Conservation (phyloP, 2,888 invertebrate genomes). For the Tyria jacobaeae region DNA sequence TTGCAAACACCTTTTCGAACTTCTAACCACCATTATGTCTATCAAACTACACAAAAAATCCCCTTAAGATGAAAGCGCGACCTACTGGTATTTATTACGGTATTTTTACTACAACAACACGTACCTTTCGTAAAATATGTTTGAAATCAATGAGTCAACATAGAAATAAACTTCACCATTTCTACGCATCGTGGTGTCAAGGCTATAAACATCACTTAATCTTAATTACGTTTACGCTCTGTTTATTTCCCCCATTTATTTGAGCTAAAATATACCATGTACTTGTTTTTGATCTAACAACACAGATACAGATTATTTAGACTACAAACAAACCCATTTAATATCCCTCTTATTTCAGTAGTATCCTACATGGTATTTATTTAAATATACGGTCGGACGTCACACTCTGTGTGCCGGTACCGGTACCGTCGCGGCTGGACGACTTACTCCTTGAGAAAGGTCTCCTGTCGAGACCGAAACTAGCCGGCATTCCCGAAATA, state of each 20-base stretch:
- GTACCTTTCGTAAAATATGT: neutral
- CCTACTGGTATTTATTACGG: neutral
- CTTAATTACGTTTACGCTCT: slow-evolving; percentile 59
- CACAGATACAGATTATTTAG: too few species aligned
- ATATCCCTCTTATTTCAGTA: too few species aligned
- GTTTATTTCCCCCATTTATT: slow-evolving; percentile 50
- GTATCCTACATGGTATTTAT: too few species aligned
- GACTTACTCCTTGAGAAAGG: too few species aligned
- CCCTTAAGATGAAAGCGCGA: too few species aligned
- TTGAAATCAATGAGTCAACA: slow-evolving; percentile 13
- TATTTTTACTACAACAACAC: neutral
- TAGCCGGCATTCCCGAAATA: too few species aligned
- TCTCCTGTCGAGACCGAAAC: too few species aligned
- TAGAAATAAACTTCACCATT: slow-evolving; percentile 23
- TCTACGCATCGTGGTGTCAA: slow-evolving; percentile 53
- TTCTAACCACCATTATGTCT: too few species aligned
- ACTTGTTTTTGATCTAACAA: neutral
- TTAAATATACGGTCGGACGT: too few species aligned
- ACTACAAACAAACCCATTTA: too few species aligned
- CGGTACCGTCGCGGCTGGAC: too few species aligned
- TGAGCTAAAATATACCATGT: slow-evolving; percentile 11
- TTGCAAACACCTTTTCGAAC: neutral
- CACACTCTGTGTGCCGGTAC: too few species aligned
- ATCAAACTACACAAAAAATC: neutral
- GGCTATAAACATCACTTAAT: slow-evolving; percentile 55